Base-by-base conservation (phyloP, 2,113 vertebrate genomes). In the Nothobranchius kuhntae region DNA sequence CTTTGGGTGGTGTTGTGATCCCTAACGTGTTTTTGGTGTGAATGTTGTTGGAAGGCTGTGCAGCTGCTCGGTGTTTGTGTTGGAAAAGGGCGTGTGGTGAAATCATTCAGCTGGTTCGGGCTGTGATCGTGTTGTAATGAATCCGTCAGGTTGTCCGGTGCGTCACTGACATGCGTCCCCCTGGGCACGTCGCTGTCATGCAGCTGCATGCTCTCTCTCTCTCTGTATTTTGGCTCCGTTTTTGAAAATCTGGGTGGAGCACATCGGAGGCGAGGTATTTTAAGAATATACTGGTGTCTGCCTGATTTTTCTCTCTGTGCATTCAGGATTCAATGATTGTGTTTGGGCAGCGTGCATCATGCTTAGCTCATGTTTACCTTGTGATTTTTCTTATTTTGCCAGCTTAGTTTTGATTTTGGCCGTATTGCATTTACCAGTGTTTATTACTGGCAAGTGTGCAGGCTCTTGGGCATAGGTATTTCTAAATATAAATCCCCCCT, bases 241-340 rank as follows among this genome's bases (percentile, higher is more conserved):
- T 73, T 67, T n/a, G 56, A 69, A 78, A 86, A 84, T 73, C 71
- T 75, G 87, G 89, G 87, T 90, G 87, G 87, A 90, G 89, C 86
- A 71, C 82, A 17, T 68, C 13, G 54, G 24, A 77, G 65, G 48
- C 61, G 73, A 71, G 17, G 50, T 75, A 54, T 72, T 64, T 46
- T 71, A 45, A 64, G 52, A 70, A 21, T 21, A 3, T 15, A 4
- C 53, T 42, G 42, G 44, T 35, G 45, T 21, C n/a, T 61, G 47
- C n/a, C 40, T 44, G 45, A 17, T 59, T 63, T 78, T 61, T 63
- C 10, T 44, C 7, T 64, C 50, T 42, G 51, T 68, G 57, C 45
- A 54, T 53, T 53, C 50, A 51, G 10, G n/a, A 51, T 17, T 40
- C 10, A 45, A 11, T 45, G 44, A 45, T 45, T 45, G 9, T 42